Percentiles rank a stretch among this genome's conserved stretches.
Conservation (phyloP, 2,888 invertebrate genomes). For the Brassicogethes aeneus region DNA sequence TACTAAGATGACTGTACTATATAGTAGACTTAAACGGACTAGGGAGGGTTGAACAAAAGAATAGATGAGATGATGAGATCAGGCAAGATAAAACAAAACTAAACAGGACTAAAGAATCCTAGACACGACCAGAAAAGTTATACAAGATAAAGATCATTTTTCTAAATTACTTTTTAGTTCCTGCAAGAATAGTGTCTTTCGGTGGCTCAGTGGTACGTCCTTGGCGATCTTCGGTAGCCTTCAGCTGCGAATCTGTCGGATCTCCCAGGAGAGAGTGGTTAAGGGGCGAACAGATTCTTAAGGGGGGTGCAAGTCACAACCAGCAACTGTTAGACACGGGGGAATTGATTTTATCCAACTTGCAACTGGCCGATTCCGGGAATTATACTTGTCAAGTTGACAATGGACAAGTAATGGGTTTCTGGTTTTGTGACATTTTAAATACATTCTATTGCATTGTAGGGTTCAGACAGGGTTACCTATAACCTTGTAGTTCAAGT, state of each 20-base stretch:
- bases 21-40: too few relatives aligned
- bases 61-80: too few relatives aligned
- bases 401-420: conserved; percentile 57
- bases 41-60: too few relatives aligned
- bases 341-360: conserved; percentile 53
- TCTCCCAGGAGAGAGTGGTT: conserved; percentile 58
- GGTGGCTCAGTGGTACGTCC: conserved; percentile 57
- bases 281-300: conserved; percentile 48
- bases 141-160: neutral
- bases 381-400: conserved; percentile 65
- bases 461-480: conserved; percentile 57
- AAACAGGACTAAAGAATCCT: too few relatives aligned
- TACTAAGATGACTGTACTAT: too few relatives aligned
- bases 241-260: conserved; percentile 59
- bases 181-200: conserved; percentile 63
- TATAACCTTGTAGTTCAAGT: conserved; percentile 63
- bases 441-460: too few relatives aligned
- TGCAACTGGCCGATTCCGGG: conserved; percentile 56
- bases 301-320: conserved; percentile 50
- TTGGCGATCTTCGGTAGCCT: conserved; percentile 55
- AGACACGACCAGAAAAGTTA: too few relatives aligned
- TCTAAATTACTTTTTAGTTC: conserved; percentile 36
- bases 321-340: conserved; percentile 55
- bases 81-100: too few relatives aligned
- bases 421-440: too few relatives aligned